Evolutionary conservation across 2,888 invertebrate genomes (phyloP), one percentile per base, ranked within the genome.

Genomic region (Pseudococcus longispinus): DNA sequence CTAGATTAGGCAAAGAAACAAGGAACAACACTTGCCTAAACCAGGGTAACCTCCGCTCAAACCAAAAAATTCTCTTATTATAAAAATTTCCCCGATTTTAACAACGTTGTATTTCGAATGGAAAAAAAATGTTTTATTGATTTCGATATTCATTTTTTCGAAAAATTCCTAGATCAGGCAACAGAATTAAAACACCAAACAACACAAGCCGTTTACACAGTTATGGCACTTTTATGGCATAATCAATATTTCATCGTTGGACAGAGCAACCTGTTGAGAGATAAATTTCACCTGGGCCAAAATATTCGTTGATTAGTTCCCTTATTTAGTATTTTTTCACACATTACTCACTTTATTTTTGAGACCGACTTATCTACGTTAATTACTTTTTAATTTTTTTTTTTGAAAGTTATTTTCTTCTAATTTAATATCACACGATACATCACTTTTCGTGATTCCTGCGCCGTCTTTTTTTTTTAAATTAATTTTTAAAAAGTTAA

Each of bases 191-290:
- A 51, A 51, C n/a, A 74, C 32, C 32, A 74, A 74, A 74, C 37
- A 37, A 74, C 15, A 74, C 74, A 37, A 74, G 74, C 37, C 74
- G 15, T 74, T 74, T 37, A 37, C 37, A 74, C 29, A 18, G 20
- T 74, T 74, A 74, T 74, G 74, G 74, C 74, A 74, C 74, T 32
- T 74, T n/a, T 32, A 74, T 74, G 74, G 74, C 74, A 74, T 37
- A n/a, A 26, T 65, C 9, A 51, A n/a, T 26, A 65, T 26, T 65
- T 65, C 15, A 23, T 60, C 60, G n/a, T 60, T 23, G 3, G 23
- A 23, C 60, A 60, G n/a, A n/a, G 37, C n/a, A 60, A 60, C n/a
- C 60, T 8, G 20, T n/a, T 15, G 60, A 60, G 20, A 65, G 65
- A 15, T 26, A 26, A n/a, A 55, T 20, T 55, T 65, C 11, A 65